Evolutionary conservation across 2,888 invertebrate genomes (phyloP), one percentile per base, ranked within the genome.

Genomic region (Stenchaetothrips biformis): DNA sequence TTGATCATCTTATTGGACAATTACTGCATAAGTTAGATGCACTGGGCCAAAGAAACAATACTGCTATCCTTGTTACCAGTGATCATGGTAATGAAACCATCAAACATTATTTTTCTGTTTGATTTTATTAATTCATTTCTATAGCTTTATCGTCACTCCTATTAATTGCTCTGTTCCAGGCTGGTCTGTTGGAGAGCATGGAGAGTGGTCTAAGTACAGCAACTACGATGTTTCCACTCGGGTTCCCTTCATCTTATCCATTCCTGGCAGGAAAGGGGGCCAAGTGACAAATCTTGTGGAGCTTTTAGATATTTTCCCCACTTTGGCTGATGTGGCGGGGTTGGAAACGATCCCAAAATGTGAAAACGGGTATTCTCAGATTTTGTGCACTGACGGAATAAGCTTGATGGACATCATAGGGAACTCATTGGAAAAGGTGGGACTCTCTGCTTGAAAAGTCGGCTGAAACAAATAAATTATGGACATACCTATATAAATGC

Each of bases 171-270:
- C 4, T 81, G 82, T 88, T 87, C 78, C 87, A 95, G 95, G 96
- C 48, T 96, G 96, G 96, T 94, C 96, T 0, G 86, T 96, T 81
- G 96, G 96, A 74, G 96, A 97, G 87, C 96, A 96, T 85, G 94
- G 94, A 21, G 91, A 95, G 85, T 97, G 96, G 95, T 92, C 95
- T 0, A 97, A 97, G 86, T 97, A 93, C 86, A 96, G 95, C 85
- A 96, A 95, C 86, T 96, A 93, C 85, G 95, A 96, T 83, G 92
- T 93, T 16, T 92, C 95, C 0, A 87, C 94, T 16, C 90, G 90
- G 83, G 95, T 96, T 0, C 97, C 96, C 0, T 86, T 97, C 21
- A 89, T 96, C 80, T 88, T 97, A 79, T 90, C 90, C 80, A 89
- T 92, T 59, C 95, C 96, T 0, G 89, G 89, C 67, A 84, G 91